A percentile compares a stretch with the other conserved stretches of the same genome.
phyloP scores from a whole-genome alignment of 2,113 vertebrate genomes.

The Salvelinus namaycush region DNA sequence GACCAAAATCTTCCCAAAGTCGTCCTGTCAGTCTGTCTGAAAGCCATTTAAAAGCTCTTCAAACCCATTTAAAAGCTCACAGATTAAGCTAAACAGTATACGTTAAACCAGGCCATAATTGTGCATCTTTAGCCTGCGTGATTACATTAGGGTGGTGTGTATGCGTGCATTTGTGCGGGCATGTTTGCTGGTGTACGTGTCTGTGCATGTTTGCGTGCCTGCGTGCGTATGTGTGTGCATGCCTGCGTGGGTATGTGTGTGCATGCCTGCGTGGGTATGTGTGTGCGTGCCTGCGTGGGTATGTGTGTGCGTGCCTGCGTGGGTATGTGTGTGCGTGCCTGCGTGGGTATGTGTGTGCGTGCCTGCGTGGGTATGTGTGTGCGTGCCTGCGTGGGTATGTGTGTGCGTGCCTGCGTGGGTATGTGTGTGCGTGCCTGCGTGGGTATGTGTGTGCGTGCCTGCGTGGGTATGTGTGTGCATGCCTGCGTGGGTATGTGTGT shows the following conservation, averaged over 20 bases:
- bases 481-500: neutral
- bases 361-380: neutral
- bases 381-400: neutral
- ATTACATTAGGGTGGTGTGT: neutral
- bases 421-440: neutral
- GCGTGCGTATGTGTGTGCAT: neutral
- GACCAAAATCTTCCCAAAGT: neutral
- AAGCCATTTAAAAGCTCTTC: no score
- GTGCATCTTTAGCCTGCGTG: neutral
- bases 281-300: neutral
- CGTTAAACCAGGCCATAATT: neutral
- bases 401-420: neutral
- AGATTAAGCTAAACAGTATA: neutral
- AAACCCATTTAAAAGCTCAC: neutral
- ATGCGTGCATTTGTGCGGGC: no score
- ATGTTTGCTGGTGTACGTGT: no score
- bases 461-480: neutral
- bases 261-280: neutral
- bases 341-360: neutral
- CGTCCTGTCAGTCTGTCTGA: neutral
- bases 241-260: neutral
- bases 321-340: neutral
- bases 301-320: neutral
- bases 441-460: neutral
- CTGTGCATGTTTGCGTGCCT: neutral